A percentile compares a stretch with the other conserved stretches of the same genome.
These are phyloP conservation scores for Octopus sinensis DNA, from an alignment of 1,140 invertebrate species.

Conservation along the genomic window DNA sequence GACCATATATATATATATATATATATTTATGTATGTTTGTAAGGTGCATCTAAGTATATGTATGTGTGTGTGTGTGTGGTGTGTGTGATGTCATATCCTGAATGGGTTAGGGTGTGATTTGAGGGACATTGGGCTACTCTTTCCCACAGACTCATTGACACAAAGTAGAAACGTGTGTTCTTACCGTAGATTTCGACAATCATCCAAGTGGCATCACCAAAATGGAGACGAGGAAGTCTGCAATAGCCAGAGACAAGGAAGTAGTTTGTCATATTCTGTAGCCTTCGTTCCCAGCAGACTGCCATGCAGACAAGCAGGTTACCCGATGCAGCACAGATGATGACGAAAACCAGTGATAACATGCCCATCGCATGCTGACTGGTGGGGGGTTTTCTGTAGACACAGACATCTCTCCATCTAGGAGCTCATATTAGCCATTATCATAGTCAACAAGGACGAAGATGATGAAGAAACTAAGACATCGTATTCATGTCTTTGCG, in stretches of 20 bases:
- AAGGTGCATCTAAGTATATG: too few species aligned
- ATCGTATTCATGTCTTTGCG: not conserved
- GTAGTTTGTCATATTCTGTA: slow-evolving; percentile 96
- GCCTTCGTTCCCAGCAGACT: slow-evolving; percentile 91
- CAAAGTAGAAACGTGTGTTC: not conserved
- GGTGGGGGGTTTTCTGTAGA: not conserved
- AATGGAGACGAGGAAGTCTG: slow-evolving; percentile 90
- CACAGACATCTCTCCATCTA: not conserved
- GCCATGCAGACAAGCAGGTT: slow-evolving; percentile 94
- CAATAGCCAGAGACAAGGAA: slow-evolving; percentile 93
- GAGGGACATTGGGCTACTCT: too few species aligned
- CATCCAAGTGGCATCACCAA: slow-evolving; percentile 94
- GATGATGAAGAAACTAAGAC: not conserved
- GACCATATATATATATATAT: too few species aligned
- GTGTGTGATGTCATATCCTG: too few species aligned
- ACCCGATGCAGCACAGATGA: slow-evolving; percentile 79
- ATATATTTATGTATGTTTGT: too few species aligned
- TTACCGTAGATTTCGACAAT: slow-evolving; percentile 66
- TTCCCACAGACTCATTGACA: too few species aligned
- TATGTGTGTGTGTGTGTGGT: too few species aligned
- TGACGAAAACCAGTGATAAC: slow-evolving; percentile 64
- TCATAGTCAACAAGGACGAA: not conserved
- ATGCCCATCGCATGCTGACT: slow-evolving; percentile 37
- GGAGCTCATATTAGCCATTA: not conserved
- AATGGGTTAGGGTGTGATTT: too few species aligned